A percentile compares a stretch with the other conserved stretches of the same genome.
Conservation (phyloP, 2,888 invertebrate species). For the Ypsolopha scabrella region DNA sequence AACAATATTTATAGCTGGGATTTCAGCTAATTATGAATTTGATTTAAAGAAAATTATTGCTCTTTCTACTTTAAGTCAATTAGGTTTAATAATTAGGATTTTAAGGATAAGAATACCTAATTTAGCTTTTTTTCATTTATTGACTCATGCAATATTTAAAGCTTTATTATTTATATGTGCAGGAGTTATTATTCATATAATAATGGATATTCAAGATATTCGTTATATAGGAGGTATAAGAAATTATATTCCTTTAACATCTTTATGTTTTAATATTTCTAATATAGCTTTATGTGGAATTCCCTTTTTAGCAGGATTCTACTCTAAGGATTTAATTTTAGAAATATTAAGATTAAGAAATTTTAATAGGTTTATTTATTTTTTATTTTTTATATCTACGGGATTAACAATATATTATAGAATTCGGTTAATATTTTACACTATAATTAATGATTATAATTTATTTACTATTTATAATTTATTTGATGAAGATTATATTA, state of each 20-base stretch:
- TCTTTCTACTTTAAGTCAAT: constrained; percentile 79
- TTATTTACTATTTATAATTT: constrained; percentile 54
- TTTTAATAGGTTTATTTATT: constrained; percentile 66
- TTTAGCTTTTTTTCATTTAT: constrained; percentile 78
- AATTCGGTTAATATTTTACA: constrained; percentile 68
- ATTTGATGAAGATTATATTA: constrained; percentile 56
- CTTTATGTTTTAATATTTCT: constrained; percentile 67
- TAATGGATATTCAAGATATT: constrained; percentile 75
- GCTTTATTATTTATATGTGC: constrained; percentile 81
- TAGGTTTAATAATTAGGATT: constrained; percentile 79
- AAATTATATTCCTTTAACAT: constrained; percentile 60
- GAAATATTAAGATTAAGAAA: constrained; percentile 62
- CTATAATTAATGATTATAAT: constrained; percentile 59
- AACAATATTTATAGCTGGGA: constrained; percentile 72
- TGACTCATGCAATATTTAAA: constrained; percentile 82
- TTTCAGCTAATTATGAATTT: constrained; percentile 73
- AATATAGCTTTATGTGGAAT: constrained; percentile 74
- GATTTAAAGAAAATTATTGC: constrained; percentile 86
- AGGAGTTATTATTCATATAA: constrained; percentile 76
- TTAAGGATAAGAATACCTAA: constrained; percentile 64
- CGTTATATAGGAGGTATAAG: constrained; percentile 68
- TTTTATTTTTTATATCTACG: constrained; percentile 68
- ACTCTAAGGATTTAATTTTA: constrained; percentile 74
- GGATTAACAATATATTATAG: constrained; percentile 70
- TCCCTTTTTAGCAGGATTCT: constrained; percentile 76